Percentiles rank a stretch among this genome's conserved stretches.
These are phyloP conservation scores for Teleogryllus occipitalis DNA, from an alignment of 1,140 invertebrate genomes.

Conservation along the genomic window DNA sequence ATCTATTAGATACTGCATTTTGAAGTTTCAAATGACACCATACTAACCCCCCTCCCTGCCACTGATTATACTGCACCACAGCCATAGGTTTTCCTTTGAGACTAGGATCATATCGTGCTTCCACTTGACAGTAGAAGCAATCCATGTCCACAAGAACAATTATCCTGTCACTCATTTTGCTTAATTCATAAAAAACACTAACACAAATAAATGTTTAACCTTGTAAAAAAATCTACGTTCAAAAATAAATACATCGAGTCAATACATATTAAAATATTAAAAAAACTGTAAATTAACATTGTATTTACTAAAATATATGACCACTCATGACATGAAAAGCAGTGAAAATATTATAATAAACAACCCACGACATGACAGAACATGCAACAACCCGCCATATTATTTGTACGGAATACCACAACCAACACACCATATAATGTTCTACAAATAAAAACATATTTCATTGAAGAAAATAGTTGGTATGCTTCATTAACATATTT, in stretches of 20 bases:
- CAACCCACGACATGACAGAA: neutral
- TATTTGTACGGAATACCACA: too few species aligned
- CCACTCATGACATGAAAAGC: too few species aligned
- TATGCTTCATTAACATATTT: too few species aligned
- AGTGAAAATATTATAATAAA: neutral
- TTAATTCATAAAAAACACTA: neutral
- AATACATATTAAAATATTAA: too few species aligned
- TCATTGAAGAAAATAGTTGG: too few species aligned
- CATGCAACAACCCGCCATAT: neutral
- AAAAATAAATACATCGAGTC: too few species aligned
- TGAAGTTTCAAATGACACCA: neutral
- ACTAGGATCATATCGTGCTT: constrained; percentile 75
- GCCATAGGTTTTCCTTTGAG: constrained; percentile 80
- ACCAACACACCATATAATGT: too few species aligned
- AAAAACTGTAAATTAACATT: too few species aligned
- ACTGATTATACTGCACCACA: constrained; percentile 91
- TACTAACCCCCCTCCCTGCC: constrained; percentile 78
- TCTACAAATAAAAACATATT: too few species aligned
- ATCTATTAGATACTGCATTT: neutral
- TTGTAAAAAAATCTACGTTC: too few species aligned
- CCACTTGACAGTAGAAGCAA: constrained; percentile 96
- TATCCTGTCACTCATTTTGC: constrained; percentile 46
- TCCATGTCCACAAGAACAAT: constrained; percentile 94
- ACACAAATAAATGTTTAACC: too few species aligned
- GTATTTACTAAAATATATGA: too few species aligned